Base-by-base conservation (phyloP, 2,113 vertebrate species). In the Lagenorhynchus albirostris region DNA sequence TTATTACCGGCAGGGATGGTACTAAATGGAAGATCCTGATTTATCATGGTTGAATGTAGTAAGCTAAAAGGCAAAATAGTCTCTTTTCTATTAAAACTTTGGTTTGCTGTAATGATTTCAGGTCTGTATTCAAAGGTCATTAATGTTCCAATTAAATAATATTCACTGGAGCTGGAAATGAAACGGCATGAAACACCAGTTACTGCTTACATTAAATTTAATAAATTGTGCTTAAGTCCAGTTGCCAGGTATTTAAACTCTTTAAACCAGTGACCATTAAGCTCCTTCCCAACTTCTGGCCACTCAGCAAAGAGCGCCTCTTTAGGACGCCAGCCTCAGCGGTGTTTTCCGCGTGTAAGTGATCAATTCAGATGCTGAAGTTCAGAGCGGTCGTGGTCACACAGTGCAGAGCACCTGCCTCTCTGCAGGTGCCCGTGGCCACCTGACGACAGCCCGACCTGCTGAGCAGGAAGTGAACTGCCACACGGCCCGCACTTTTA, bases 171-270 rank as follows among this genome's bases (percentile, higher is more conserved):
- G 53, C 21, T 60, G 10, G 41, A 38, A 89, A 26, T 23, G 11
- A 44, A n/a, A 4, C 0, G 1, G 8, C 3, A 1, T 4, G 33
- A 11, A 74, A n/a, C 71, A 13, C 4, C 0, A 10, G 58, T 33
- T 12, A 50, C 26, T 15, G 71, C 14, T 58, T 18, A 20, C 2
- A 20, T 7, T 26, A 29, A 23, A 23, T 12, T 68, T 76, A 29
- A 47, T 25, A 20, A 25, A 6, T 1, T 63, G 84, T 21, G 23
- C 62, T 14, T 5, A 6, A 26, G 20, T 55, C 77, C 33, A 18
- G 8, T 31, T 10, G 13, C n/a, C 12, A 23, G 55, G 60, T 2
- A 18, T 4, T 9, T 8, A 21, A 38, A 5, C 23, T 21, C 50
- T 47, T 6, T 8, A 1, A 29, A 74, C 33, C 63, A 44, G n/a